phyloP scores from a whole-genome alignment of 2,113 vertebrate species.

The Himantopus leucocephalus region DNA sequence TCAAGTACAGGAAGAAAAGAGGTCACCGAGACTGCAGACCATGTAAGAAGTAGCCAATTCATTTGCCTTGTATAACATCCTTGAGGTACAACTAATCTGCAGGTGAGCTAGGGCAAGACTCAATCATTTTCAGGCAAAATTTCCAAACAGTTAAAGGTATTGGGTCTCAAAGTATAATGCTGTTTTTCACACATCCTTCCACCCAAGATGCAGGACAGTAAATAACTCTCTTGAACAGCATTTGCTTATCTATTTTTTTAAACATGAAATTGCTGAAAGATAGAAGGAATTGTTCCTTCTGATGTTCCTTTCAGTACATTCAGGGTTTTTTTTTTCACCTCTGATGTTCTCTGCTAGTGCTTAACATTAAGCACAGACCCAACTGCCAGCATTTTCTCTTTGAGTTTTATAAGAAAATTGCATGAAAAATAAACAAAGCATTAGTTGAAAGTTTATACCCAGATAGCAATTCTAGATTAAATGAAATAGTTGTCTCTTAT shows the following conservation, averaged over 20 bases:
- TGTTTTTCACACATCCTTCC: slow-evolving; percentile 2
- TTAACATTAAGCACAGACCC: background rate
- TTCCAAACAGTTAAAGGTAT: background rate
- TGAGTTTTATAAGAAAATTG: background rate
- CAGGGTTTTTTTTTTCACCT: background rate
- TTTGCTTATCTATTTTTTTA: background rate
- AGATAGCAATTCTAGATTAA: background rate
- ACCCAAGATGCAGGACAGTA: background rate
- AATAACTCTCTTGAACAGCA: background rate
- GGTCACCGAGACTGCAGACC: background rate
- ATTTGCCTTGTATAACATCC: background rate
- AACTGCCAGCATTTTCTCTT: background rate
- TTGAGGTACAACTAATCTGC: slow-evolving; percentile 27
- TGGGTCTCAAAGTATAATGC: background rate
- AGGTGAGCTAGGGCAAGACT: background rate
- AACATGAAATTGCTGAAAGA: background rate
- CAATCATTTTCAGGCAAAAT: background rate
- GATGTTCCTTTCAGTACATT: background rate
- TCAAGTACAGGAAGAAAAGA: background rate
- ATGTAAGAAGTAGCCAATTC: background rate
- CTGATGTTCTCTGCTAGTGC: background rate
- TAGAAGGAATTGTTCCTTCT: background rate
- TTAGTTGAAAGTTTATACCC: background rate
- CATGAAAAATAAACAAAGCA: background rate
- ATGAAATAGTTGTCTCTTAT: background rate